These are phyloP conservation scores for Dascyllus trimaculatus DNA, from an alignment of 2,113 vertebrate species.

Conservation along the genomic window DNA sequence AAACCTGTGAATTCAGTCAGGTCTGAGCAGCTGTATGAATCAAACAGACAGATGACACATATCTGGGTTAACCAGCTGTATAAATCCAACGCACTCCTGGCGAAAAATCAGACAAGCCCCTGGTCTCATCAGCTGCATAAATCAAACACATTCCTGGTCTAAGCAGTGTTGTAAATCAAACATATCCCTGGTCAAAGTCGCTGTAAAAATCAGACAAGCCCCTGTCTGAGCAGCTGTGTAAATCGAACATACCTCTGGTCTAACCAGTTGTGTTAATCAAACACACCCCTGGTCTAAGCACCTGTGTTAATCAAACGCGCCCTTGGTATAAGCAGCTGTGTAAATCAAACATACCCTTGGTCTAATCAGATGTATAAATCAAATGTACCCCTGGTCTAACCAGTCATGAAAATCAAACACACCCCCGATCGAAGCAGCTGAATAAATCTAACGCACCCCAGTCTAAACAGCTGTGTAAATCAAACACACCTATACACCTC, in stretches of 20 bases:
- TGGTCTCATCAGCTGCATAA: neutral
- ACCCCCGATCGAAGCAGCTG: neutral
- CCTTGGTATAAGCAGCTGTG: neutral
- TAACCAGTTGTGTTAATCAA: neutral
- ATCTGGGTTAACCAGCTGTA: neutral
- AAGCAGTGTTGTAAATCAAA: neutral
- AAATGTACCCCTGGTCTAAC: neutral
- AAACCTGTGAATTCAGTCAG: neutral
- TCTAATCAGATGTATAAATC: neutral
- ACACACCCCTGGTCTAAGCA: neutral
- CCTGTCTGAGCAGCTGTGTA: neutral
- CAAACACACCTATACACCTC: neutral
- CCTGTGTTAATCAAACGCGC: conserved; percentile 6
- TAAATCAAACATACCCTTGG: neutral
- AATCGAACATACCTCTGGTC: neutral
- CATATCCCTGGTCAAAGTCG: neutral
- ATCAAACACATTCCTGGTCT: neutral
- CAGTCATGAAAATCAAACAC: conserved; percentile 1
- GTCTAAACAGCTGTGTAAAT: neutral
- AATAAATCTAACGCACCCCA: neutral
- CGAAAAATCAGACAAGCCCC: too few relatives aligned
- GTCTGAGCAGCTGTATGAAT: neutral
- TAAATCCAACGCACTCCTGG: conserved; percentile 88
- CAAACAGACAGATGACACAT: neutral
- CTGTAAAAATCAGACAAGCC: conserved; percentile 6